Evolutionary conservation across 2,797 vertebrate species (phyloP).

Genomic region (Apodemus agrarius): DNA sequence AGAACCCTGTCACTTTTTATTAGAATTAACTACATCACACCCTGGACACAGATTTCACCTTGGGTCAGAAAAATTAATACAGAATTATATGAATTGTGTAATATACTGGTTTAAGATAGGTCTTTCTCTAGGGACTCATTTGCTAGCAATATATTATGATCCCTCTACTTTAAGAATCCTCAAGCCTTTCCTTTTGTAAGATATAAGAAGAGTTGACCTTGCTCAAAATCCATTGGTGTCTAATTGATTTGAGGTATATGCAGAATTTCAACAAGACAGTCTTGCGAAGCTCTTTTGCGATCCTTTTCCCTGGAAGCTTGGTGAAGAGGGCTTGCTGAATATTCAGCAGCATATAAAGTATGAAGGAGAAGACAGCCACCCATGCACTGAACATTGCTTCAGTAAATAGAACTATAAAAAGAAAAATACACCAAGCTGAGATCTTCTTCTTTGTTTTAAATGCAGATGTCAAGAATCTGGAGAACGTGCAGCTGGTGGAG

Average conservation of each 20-base stretch:
- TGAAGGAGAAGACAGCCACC: constrained; percentile 68
- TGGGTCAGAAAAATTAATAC: constrained; percentile 98
- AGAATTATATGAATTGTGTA: constrained; percentile 92
- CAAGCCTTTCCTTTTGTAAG: constrained; percentile 87
- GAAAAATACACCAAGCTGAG: constrained; percentile 69
- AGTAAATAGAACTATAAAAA: constrained; percentile 76
- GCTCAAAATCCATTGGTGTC: constrained; percentile 87
- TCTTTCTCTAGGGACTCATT: constrained; percentile 91
- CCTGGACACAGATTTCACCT: constrained; percentile 93
- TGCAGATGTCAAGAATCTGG: constrained; percentile 98
- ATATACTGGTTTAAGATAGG: constrained; percentile 91
- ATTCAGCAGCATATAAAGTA: constrained; percentile 78
- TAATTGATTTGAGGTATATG: constrained; percentile 87
- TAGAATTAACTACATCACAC: constrained; percentile 91
- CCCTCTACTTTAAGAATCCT: constrained; percentile 86
- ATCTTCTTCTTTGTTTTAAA: constrained; percentile 54
- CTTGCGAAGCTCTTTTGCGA: constrained; percentile 81
- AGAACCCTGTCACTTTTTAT: constrained; percentile 93
- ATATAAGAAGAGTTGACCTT: constrained; percentile 89
- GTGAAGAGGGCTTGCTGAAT: constrained; percentile 80
- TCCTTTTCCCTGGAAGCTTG: constrained; percentile 80
- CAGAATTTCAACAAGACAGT: constrained; percentile 86
- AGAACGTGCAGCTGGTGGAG: constrained; percentile 98
- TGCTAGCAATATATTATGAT: constrained; percentile 89
- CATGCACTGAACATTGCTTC: constrained; percentile 71